Evolutionary conservation across 2,888 invertebrate genomes (phyloP), one percentile per base, ranked within the genome.

Genomic region (Opisthograptis luteolata): DNA sequence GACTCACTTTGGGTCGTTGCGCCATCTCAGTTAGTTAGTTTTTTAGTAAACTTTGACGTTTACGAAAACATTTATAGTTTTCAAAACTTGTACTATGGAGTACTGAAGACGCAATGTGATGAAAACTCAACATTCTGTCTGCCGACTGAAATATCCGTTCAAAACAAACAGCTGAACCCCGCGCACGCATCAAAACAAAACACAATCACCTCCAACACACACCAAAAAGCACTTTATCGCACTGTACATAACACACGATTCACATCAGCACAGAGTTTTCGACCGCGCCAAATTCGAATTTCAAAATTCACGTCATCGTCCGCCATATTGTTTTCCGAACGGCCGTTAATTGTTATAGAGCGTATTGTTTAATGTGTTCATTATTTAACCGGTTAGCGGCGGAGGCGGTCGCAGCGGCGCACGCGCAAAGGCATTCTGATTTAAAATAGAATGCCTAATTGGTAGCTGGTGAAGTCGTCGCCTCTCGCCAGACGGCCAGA

Each of bases 361-460:
- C 65, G 64, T 55, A 70, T 68, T 78, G n/a, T n/a, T 75, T 70
- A 68, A n/a, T n/a, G n/a, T n/a, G n/a, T 70, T 66, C 68, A 65
- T 68, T 8, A 64, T 70, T 73, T 63, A 63, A 72, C 66, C 52
- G 61, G 51, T 55, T 65, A 57, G 61, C 66, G 59, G 60, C 46
- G 47, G 60, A 65, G 66, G 66, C 76, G 73, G 57, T 69, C 64
- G 67, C 52, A 62, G 63, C 59, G 59, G 68, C 66, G 65, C 69
- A 65, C 78, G 73, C 71, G 61, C 68, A 59, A 64, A 60, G 64
- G 68, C 68, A 60, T 65, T 75, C 73, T 73, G 76, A 64, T 76
- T 80, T 65, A 80, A 87, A 87, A 87, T 87, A 87, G 86, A 81
- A 74, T 70, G 75, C 72, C 79, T 82, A 81, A 83, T 84, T 81